Conservation (phyloP, 2,888 invertebrate species). For the Macrosiphum euphorbiae region DNA sequence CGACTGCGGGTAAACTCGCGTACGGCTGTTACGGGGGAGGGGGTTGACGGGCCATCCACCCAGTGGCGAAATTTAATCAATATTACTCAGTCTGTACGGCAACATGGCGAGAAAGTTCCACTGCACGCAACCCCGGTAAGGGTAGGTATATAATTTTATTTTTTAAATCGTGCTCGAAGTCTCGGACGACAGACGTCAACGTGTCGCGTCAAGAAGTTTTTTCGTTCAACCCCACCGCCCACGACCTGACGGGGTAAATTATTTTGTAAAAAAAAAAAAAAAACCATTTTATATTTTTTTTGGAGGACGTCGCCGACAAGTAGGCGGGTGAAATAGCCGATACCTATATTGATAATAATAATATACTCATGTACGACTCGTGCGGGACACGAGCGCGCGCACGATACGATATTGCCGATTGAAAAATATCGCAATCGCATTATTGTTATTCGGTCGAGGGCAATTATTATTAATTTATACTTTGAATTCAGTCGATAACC, state of each 20-base stretch:
- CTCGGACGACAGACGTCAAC: neutral
- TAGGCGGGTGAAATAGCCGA: neutral
- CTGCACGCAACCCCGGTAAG: neutral
- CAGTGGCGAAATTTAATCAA: constrained; percentile 52
- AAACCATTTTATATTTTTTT: neutral
- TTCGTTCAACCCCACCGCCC: neutral
- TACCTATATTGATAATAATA: neutral
- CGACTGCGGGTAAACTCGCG: constrained; percentile 19
- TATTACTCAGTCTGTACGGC: constrained; percentile 58
- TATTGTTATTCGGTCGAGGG: neutral
- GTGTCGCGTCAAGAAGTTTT: neutral
- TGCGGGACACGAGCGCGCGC: neutral
- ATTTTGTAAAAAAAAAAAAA: neutral
- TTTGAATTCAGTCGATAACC: neutral
- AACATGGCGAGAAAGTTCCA: constrained; percentile 49
- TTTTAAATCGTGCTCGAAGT: neutral
- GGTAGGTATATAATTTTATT: neutral
- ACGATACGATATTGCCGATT: neutral
- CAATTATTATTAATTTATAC: neutral
- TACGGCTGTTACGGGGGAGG: constrained; percentile 26
- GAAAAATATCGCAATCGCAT: neutral
- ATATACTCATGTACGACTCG: neutral
- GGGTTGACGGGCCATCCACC: constrained; percentile 38
- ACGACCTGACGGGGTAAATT: neutral
- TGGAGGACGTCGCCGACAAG: too few relatives aligned